Evolutionary conservation across 2,113 vertebrate genomes (phyloP), one percentile per base, ranked within the genome.

Genomic region (Stegastes partitus): DNA sequence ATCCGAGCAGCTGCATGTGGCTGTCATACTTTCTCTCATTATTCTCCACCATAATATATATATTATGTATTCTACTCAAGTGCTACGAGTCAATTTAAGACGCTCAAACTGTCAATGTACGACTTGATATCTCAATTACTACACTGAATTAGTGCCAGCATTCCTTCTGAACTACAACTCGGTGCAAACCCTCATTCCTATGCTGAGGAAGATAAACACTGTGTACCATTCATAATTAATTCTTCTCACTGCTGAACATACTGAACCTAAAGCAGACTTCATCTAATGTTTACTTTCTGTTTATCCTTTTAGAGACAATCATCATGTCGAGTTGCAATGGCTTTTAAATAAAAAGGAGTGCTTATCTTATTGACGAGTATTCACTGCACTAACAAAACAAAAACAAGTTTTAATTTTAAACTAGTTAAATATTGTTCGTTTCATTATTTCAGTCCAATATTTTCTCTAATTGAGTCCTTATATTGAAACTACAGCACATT

Each of bases 181-280:
- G 73, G 58, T 72, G 64, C 47, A 79, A 57, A 63, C 44, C 57
- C 61, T 82, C 50, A 72, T 47, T 65, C 37, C n/a, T 63, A n/a
- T 37, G 44, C 69, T 73, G 34, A 56, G 42, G 55, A 71, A 16
- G 51, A 69, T 39, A 37, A 62, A n/a, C 31, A 15, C 37, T 67
- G 25, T 44, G 19, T 61, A 54, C 45, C 81, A 79, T 85, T 73
- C 25, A 71, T 82, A 74, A 84, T 84, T 76, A 22, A 84, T 81
- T 61, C 23, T 58, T 28, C 53, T 58, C 15, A n/a, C n/a, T 66
- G 10, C 15, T 53, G 44, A 75, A 53, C 18, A 65, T 51, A 44
- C 11, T 82, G 53, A 22, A 57, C 23, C 39, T 31, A 16, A 64
- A 79, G 16, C 28, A 49, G 50, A 64, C 53, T 44, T 26, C 16